Evolutionary conservation across 2,797 vertebrate genomes (phyloP), one percentile per base, ranked within the genome.

Genomic region (Premnoplex brunnescens): DNA sequence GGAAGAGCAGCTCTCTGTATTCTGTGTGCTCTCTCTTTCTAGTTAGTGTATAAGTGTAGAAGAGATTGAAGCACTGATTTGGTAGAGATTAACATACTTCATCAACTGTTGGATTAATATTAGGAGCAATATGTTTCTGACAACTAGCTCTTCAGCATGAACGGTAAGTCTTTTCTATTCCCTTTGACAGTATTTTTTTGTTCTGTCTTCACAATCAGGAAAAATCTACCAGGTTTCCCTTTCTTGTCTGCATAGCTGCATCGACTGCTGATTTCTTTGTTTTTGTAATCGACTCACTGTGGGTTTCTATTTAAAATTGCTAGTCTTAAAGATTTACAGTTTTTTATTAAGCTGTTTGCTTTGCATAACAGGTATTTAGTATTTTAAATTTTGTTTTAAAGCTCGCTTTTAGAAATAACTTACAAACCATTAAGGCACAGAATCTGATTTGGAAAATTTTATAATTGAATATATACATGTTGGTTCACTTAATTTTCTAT

Each of bases 51-150:
- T 77, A 52, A 93, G 86, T 92, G 93, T 95, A 39, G 91, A 79
- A 88, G 77, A 88, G 85, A 97, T 91, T 93, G 95, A 96, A 95
- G 95, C 89, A 81, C 92, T 95, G 96, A 95, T 95, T 96, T 96
- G 83, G 84, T 97, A 96, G 96, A 97, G 94, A 97, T 96, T 97
- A 97, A 92, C 91, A 91, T 94, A 97, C 91, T 98, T 97, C 96
- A 95, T 97, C 95, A 95, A 85, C 95, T 97, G 81, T 86, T 92
- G 94, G 97, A 97, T 97, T 97, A 96, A 95, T 97, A 95, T 97
- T 97, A 96, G 94, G 83, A 98, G 95, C 98, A 98, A 97, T 98
- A 98, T 98, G 98, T 97, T 98, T 98, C 97, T 96, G 97, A 95
- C 97, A 97, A 94, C 94, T 85, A 97, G 93, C 84, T 95, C 97